Conservation (phyloP, 37 sponge, comb jelly and placozoan genomes). For the Ephydatia muelleri region DNA sequence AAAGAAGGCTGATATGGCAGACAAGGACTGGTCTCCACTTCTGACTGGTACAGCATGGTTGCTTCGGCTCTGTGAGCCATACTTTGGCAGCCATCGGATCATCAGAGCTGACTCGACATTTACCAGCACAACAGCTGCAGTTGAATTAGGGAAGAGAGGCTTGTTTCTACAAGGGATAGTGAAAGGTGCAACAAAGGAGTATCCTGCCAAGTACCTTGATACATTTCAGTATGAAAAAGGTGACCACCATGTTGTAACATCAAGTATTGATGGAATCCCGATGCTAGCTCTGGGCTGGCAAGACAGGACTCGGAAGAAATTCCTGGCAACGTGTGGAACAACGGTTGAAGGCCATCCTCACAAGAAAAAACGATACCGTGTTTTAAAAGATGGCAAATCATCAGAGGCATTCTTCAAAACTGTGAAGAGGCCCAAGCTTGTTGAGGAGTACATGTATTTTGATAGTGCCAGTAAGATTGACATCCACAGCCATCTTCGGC, state of each 20-base stretch:
- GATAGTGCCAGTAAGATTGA: slow-evolving; percentile 5
- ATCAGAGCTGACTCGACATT: background rate
- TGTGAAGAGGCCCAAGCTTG: slow-evolving; percentile 1
- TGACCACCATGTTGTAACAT: background rate
- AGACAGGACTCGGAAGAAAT: background rate
- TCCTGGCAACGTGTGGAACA: background rate
- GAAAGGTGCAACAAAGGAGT: background rate
- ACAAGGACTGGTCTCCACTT: background rate
- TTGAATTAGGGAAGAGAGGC: background rate
- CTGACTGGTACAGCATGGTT: background rate
- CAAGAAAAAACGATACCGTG: background rate
- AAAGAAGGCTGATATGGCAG: background rate
- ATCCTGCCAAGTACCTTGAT: background rate
- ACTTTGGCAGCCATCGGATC: background rate
- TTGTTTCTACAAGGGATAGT: background rate
- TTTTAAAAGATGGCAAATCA: background rate
- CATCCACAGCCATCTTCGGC: background rate
- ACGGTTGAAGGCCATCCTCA: background rate
- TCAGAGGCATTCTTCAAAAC: background rate
- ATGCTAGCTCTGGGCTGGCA: background rate
- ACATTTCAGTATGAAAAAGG: background rate
- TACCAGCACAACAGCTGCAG: background rate
- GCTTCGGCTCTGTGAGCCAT: background rate
- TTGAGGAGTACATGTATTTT: background rate
- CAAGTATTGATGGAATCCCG: background rate